These are phyloP conservation scores for Narcine bancroftii DNA, from an alignment of 2,113 vertebrate species.

Conservation along the genomic window DNA sequence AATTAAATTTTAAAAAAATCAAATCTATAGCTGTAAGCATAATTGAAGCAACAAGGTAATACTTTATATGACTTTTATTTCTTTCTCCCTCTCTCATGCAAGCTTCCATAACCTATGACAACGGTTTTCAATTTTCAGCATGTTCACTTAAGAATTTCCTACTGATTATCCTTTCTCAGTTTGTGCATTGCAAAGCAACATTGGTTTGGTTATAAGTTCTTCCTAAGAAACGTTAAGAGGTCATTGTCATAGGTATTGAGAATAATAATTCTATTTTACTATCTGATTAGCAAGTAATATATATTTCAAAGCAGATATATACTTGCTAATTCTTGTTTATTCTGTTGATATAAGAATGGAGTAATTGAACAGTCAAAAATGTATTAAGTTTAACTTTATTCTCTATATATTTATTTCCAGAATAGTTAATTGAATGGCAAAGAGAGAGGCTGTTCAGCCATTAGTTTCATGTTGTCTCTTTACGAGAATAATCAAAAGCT, in stretches of 20 bases:
- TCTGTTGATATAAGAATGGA: background rate
- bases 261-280: background rate
- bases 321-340: background rate
- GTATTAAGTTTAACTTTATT: no score
- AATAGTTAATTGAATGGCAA: no score
- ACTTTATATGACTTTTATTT: background rate
- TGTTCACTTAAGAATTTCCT: no score
- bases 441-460: no score
- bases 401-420: no score
- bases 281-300: no score
- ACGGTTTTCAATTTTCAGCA: no score
- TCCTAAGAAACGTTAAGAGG: background rate
- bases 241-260: background rate
- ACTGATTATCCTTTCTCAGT: no score
- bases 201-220: background rate
- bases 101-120: no score
- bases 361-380: no score
- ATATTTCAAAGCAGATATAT: background rate
- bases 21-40: background rate
- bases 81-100: no score
- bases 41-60: background rate
- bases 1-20: slow-evolving; percentile 6
- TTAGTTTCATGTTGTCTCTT: no score
- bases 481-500: background rate
- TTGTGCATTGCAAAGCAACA: background rate